phyloP scores from a whole-genome alignment of 2,888 invertebrate genomes.

The Selenia dentaria region DNA sequence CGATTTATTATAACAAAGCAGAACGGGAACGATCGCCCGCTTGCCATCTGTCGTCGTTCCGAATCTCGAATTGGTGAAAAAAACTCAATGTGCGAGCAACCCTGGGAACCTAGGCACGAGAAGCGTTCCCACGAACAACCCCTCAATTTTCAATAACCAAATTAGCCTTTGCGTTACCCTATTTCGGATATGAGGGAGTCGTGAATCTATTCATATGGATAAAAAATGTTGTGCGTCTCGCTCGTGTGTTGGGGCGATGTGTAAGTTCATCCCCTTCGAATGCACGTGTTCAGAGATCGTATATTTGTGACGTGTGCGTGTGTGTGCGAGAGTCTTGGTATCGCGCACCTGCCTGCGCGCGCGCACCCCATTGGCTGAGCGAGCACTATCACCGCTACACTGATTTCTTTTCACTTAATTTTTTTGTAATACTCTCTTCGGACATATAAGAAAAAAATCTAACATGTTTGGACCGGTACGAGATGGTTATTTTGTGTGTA shows the following conservation, averaged over 20 bases:
- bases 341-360: slow-evolving; percentile 77
- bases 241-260: slow-evolving; percentile 42
- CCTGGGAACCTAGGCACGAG: slow-evolving; percentile 87
- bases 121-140: slow-evolving; percentile 88
- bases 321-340: slow-evolving; percentile 70
- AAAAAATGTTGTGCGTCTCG: slow-evolving; percentile 73
- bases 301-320: slow-evolving; percentile 66
- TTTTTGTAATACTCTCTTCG: slow-evolving; percentile 78
- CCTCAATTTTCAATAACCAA: slow-evolving; percentile 85
- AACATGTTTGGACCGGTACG: slow-evolving; percentile 80
- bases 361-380: slow-evolving; percentile 77
- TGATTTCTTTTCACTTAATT: slow-evolving; percentile 81
- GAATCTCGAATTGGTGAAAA: slow-evolving; percentile 78
- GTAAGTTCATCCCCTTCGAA: slow-evolving; percentile 79
- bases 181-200: slow-evolving; percentile 84
- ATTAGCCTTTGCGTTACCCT: slow-evolving; percentile 86
- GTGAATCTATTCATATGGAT: slow-evolving; percentile 82
- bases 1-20: slow-evolving; percentile 81
- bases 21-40: slow-evolving; percentile 78
- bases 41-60: slow-evolving; percentile 84
- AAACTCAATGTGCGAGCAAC: slow-evolving; percentile 83
- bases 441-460: slow-evolving; percentile 77
- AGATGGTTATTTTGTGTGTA: slow-evolving; percentile 76
- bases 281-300: slow-evolving; percentile 83
- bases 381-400: slow-evolving; percentile 80